phyloP scores from a whole-genome alignment of 2,797 vertebrate species.

The Sebastes nivosus region DNA sequence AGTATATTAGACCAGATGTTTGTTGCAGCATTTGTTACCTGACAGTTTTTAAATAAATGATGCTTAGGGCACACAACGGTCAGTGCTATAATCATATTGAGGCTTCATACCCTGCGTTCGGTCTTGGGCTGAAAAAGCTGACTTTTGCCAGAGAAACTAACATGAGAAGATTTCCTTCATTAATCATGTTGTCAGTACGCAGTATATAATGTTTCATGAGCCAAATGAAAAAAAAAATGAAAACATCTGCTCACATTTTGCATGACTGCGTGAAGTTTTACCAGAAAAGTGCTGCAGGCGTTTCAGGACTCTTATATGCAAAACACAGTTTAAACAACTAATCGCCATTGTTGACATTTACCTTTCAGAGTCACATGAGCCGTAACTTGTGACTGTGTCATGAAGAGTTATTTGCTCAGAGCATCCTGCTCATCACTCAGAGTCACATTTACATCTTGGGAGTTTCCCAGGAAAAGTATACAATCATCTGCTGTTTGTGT shows the following conservation, averaged over 20 bases:
- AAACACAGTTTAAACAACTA: background rate
- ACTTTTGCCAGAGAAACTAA: background rate
- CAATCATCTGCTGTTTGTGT: background rate
- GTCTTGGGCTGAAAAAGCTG: background rate
- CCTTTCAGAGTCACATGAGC: constrained; percentile 16
- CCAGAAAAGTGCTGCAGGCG: background rate
- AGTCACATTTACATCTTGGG: background rate
- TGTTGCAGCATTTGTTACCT: background rate
- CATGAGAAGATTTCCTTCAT: background rate
- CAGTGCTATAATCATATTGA: background rate
- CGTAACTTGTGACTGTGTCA: background rate
- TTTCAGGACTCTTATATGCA: background rate
- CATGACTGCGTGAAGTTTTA: background rate
- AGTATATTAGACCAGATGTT: background rate
- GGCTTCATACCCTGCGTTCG: too few relatives aligned
- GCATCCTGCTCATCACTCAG: constrained; percentile 27
- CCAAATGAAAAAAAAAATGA: background rate
- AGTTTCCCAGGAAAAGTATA: background rate
- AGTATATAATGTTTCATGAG: background rate
- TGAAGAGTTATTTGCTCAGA: constrained; percentile 30
- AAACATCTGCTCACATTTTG: background rate
- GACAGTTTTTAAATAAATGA: background rate
- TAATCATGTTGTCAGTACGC: background rate
- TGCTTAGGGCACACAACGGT: background rate
- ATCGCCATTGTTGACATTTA: constrained; percentile 18